These are phyloP conservation scores for Malurus alboscapulatus DNA, from an alignment of 2,113 vertebrate species.

Conservation along the genomic window DNA sequence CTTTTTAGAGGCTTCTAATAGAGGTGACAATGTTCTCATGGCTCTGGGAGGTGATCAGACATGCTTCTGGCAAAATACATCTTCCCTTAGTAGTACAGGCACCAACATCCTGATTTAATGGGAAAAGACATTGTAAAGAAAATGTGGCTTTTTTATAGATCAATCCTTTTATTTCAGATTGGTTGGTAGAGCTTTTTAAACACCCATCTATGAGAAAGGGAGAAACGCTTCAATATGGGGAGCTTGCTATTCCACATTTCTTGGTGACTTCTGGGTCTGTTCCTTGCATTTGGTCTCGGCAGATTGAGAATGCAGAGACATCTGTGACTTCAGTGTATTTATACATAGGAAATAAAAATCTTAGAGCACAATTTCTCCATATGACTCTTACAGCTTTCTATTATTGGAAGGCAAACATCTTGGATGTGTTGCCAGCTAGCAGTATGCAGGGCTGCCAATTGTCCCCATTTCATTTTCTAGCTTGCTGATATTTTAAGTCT, in stretches of 20 bases:
- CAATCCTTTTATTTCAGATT: neutral
- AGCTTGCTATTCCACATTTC: neutral
- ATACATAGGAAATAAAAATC: conserved; percentile 36
- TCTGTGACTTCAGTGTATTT: conserved; percentile 50
- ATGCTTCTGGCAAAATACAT: neutral
- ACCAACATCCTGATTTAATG: neutral
- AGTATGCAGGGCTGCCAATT: conserved; percentile 33
- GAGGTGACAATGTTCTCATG: neutral
- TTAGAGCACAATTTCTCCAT: conserved; percentile 41
- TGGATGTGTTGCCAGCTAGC: conserved; percentile 29
- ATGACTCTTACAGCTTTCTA: conserved; percentile 52
- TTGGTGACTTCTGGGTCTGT: conserved; percentile 7
- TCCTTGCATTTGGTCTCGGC: conserved; percentile 37
- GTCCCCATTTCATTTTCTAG: conserved; percentile 21
- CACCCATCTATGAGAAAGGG: neutral
- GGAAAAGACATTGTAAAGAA: neutral
- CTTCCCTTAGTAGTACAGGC: neutral
- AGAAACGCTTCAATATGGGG: neutral
- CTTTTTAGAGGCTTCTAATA: neutral
- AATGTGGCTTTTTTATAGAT: neutral
- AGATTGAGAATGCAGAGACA: conserved; percentile 45
- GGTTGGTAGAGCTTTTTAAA: neutral
- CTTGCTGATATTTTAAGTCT: conserved; percentile 41
- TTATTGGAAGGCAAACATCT: conserved; percentile 62
- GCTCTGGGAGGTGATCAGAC: neutral